Conservation (phyloP, 1,140 invertebrate species). For the Drosophila simulans region DNA sequence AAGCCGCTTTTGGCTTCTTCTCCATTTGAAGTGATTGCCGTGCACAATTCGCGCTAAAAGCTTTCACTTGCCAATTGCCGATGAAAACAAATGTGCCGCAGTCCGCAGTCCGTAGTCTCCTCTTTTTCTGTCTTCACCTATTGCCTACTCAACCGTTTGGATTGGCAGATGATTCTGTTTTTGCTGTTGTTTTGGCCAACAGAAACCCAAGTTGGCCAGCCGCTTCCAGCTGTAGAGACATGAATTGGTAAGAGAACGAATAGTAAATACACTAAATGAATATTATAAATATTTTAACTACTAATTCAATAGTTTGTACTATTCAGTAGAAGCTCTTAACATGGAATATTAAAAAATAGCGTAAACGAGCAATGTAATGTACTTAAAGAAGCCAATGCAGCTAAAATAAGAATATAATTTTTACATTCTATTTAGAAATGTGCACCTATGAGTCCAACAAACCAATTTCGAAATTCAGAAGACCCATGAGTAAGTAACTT, state of each 20-base stretch:
- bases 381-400: no score
- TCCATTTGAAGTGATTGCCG: slow-evolving; percentile 68
- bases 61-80: slow-evolving; percentile 76
- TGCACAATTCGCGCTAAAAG: slow-evolving; percentile 75
- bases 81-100: slow-evolving; percentile 77
- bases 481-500: neutral
- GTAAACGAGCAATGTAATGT: no score
- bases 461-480: neutral
- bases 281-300: no score
- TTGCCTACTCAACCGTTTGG: slow-evolving; percentile 32
- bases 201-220: slow-evolving; percentile 17
- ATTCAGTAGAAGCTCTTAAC: no score
- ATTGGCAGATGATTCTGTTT: slow-evolving; percentile 52
- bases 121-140: slow-evolving; percentile 5
- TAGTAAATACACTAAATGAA: slow-evolving; percentile 18
- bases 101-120: slow-evolving; percentile 52
- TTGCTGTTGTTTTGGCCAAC: slow-evolving; percentile 33
- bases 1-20: slow-evolving; percentile 34
- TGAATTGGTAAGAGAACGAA: neutral
- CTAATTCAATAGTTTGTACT: no score
- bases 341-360: no score
- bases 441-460: neutral
- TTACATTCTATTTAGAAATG: neutral
- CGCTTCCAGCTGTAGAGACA: neutral
- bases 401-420: neutral